Conservation (phyloP, 1,140 invertebrate species). For the Lycorma delicatula region DNA sequence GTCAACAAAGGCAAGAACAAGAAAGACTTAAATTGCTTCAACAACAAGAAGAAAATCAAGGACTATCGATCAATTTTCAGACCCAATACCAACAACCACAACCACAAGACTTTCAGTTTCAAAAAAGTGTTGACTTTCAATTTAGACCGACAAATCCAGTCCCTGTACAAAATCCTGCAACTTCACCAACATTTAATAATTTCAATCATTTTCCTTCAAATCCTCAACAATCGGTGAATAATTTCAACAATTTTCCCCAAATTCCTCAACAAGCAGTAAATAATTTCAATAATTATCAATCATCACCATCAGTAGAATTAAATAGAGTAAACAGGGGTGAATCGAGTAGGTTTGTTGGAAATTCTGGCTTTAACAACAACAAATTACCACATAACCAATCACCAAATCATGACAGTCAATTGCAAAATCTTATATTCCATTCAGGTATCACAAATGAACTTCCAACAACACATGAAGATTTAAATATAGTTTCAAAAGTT, state of each 20-base stretch:
- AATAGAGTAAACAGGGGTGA: conserved; percentile 28
- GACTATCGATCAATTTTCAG: not conserved
- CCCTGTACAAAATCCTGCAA: not conserved
- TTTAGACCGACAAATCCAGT: conserved; percentile 8
- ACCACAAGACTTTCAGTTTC: conserved; percentile 34
- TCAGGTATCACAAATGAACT: conserved; percentile 47
- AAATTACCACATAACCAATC: conserved; percentile 23
- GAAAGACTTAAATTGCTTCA: not conserved
- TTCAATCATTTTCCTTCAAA: conserved; percentile 4
- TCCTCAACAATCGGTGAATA: not conserved
- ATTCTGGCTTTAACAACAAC: conserved; percentile 30
- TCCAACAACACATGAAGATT: conserved; percentile 49
- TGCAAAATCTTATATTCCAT: conserved; percentile 52
- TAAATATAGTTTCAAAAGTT: conserved; percentile 72
- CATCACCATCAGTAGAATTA: conserved; percentile 32
- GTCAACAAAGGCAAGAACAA: not conserved
- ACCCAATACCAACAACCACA: conserved; percentile 20
- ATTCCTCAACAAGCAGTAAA: too few relatives aligned
- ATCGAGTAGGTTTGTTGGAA: conserved; percentile 25
- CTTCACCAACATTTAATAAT: too few relatives aligned
- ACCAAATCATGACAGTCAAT: conserved; percentile 46
- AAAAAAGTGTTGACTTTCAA: conserved; percentile 39
- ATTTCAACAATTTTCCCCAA: conserved; percentile 4
- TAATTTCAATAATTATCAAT: conserved; percentile 21
- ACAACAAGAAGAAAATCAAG: not conserved